Evolutionary conservation across 2,888 invertebrate genomes (phyloP).

Genomic region (Eubasilissa splendida): DNA sequence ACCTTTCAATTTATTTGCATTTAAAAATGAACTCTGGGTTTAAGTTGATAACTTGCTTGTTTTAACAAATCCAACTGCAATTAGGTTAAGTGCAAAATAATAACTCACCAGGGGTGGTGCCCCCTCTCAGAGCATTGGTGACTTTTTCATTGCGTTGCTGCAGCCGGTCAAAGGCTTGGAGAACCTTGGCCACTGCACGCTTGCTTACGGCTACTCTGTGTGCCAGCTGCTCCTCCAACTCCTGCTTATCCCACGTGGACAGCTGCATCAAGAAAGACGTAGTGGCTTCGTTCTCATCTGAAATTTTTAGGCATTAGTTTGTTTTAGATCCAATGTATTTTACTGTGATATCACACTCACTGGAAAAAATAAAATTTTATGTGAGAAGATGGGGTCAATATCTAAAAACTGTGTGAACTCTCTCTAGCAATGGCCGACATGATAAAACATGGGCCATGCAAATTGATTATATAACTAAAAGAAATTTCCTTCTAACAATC

Average conservation of each 20-base stretch:
- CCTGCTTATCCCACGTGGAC: constrained; percentile 98
- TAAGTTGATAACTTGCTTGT: background rate
- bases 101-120: constrained; percentile 65
- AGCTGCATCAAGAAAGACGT: constrained; percentile 96
- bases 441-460: too few species aligned
- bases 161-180: constrained; percentile 96
- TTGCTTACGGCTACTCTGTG: constrained; percentile 97
- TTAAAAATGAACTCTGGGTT: background rate
- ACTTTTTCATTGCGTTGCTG: constrained; percentile 97
- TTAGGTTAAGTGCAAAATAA: background rate
- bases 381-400: too few species aligned
- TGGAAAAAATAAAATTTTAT: too few species aligned
- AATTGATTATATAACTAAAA: too few species aligned
- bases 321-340: too few species aligned
- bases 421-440: too few species aligned
- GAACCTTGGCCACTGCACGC: constrained; percentile 95
- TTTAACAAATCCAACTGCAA: background rate
- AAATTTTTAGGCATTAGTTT: background rate
- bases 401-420: too few species aligned
- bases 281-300: constrained; percentile 96
- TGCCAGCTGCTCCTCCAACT: constrained; percentile 95
- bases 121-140: constrained; percentile 88
- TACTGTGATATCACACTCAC: too few species aligned
- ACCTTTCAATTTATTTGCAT: background rate
- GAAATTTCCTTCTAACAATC: too few species aligned